These are phyloP conservation scores for Spea hammondii DNA, from an alignment of 2,797 vertebrate genomes.

Conservation along the genomic window DNA sequence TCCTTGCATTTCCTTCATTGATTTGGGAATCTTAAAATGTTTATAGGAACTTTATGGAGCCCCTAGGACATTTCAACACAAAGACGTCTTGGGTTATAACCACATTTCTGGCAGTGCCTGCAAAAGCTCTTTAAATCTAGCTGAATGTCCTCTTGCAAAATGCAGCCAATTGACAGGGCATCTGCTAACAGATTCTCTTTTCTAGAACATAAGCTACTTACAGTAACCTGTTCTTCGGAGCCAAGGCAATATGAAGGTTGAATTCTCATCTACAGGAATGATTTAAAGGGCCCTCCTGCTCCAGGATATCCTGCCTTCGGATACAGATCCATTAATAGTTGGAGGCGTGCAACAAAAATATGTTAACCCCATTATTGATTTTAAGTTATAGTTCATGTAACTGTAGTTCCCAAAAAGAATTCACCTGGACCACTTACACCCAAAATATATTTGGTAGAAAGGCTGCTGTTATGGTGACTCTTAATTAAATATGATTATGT, in stretches of 20 bases:
- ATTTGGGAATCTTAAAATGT: slow-evolving; percentile 45
- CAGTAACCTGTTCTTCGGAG: slow-evolving; percentile 13
- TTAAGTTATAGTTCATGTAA: background rate
- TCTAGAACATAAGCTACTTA: slow-evolving; percentile 37
- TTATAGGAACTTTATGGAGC: slow-evolving; percentile 45
- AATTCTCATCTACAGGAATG: slow-evolving; percentile 32
- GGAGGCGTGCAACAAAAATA: background rate
- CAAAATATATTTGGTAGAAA: no score
- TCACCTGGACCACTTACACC: no score
- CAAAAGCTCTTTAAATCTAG: slow-evolving; percentile 33
- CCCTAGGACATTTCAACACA: slow-evolving; percentile 44
- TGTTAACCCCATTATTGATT: no score
- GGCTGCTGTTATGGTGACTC: no score
- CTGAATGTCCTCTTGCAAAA: slow-evolving; percentile 42
- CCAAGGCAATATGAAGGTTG: slow-evolving; percentile 29
- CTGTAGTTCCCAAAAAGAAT: no score
- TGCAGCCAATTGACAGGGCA: slow-evolving; percentile 38
- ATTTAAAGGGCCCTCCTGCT: slow-evolving; percentile 33
- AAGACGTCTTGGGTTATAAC: slow-evolving; percentile 40
- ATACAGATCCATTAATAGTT: slow-evolving; percentile 23
- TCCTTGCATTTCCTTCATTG: slow-evolving; percentile 45
- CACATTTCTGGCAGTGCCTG: slow-evolving; percentile 39
- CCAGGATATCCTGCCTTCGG: slow-evolving; percentile 29
- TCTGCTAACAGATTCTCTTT: slow-evolving; percentile 40
- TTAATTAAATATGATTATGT: no score